Conservation (phyloP, 2,797 vertebrate species). For the Lophius americanus region DNA sequence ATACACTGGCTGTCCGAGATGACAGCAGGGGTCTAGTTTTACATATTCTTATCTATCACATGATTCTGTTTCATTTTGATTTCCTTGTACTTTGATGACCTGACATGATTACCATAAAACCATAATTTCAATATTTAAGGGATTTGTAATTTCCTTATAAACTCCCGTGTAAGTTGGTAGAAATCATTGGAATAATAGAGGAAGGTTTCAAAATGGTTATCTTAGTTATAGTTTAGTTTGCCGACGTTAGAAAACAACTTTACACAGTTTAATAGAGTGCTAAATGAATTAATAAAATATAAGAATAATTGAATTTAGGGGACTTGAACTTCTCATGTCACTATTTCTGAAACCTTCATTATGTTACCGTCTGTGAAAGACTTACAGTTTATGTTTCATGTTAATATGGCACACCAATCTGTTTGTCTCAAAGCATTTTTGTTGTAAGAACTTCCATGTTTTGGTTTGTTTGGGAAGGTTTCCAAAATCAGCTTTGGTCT, state of each 20-base stretch:
- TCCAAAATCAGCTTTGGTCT: constrained; percentile 43
- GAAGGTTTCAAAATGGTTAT: not conserved
- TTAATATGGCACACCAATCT: constrained; percentile 23
- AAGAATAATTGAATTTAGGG: not conserved
- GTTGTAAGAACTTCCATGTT: constrained; percentile 12
- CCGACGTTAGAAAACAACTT: not conserved
- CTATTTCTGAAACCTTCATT: not conserved
- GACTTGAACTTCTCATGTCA: not conserved
- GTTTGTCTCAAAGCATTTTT: constrained; percentile 13
- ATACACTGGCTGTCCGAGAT: too few species aligned
- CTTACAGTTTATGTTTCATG: constrained; percentile 1
- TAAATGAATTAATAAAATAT: not conserved
- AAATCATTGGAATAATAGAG: not conserved
- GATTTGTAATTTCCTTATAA: not conserved
- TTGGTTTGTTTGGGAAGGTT: constrained; percentile 35
- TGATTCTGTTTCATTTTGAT: too few species aligned
- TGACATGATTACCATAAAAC: too few species aligned
- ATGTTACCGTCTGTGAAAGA: constrained; percentile 2
- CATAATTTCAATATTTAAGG: not conserved
- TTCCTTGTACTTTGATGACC: too few species aligned
- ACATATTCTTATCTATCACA: too few species aligned
- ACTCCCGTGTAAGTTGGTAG: not conserved
- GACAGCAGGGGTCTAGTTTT: too few species aligned
- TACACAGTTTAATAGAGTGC: not conserved
- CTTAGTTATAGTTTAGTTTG: not conserved